Evolutionary conservation across 1,140 invertebrate genomes (phyloP), one percentile per base, ranked within the genome.

Genomic region (Lethocerus indicus): DNA sequence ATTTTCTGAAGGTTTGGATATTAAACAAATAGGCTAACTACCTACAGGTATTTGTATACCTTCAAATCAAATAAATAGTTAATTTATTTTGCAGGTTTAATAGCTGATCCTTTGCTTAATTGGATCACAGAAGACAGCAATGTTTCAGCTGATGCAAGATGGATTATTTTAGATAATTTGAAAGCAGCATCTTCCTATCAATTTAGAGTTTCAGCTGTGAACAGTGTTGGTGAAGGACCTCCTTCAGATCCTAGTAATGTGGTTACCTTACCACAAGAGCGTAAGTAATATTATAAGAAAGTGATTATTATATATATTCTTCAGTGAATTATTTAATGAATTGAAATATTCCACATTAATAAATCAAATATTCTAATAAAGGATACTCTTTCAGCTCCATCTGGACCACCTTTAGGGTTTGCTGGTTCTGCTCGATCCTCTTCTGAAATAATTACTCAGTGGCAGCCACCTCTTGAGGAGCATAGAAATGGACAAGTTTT

Each of bases 401-500:
- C 86, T 40, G 87, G 86, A 14, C 84, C 88, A 3, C 89, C 88
- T 0, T 68, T 87, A 13, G 85, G 86, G 42, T 87, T 93, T 58
- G 87, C 91, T 49, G 88, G 87, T 12, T 91, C 87, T 7, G 88
- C 91, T 0, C 73, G 90, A 53, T 92, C 89, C 1, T 82, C 86
- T 12, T 90, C 87, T 1, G 88, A 96, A 66, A 95, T 98, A 51
- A 93, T 96, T 58, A 86, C 93, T 0, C 89, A 95, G 61, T 98
- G 95, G 94, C 89, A 97, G 58, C 83, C 87, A 18, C 94, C 93
- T 0, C 63, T 83, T 4, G 87, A 92, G 57, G 87, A 93, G 61
- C 81, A 91, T 57, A 78, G 89, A 54, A 98, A 98, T 64, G 95
- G 95, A 0, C 82, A 89, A 57, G 87, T 98, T 52, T 68, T 89